phyloP scores from a whole-genome alignment of 1,140 invertebrate species.

The Tribolium madens region DNA sequence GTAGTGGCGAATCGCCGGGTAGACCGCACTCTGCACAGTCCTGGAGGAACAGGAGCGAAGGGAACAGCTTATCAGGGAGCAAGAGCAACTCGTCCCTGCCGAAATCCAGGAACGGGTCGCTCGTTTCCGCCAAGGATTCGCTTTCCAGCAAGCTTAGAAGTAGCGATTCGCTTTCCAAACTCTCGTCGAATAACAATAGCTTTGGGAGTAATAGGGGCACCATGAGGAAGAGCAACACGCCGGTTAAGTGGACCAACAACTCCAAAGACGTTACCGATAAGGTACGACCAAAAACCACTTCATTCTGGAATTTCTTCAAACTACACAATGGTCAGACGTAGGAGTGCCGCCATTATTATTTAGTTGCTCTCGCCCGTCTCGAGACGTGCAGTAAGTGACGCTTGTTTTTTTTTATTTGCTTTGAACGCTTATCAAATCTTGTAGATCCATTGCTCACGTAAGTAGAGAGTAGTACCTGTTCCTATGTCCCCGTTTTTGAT shows the following conservation, averaged over 20 bases:
- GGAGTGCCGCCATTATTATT: constrained; percentile 57
- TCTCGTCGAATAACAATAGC: constrained; percentile 48
- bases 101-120: constrained; percentile 65
- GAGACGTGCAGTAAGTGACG: constrained; percentile 61
- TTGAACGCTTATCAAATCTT: constrained; percentile 32
- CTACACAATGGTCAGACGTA: constrained; percentile 67
- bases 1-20: constrained; percentile 66
- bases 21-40: constrained; percentile 68
- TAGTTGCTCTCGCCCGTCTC: constrained; percentile 51
- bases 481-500: constrained; percentile 5
- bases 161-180: constrained; percentile 66
- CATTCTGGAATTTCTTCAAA: constrained; percentile 77
- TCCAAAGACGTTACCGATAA: constrained; percentile 65
- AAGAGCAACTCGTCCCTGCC: constrained; percentile 61
- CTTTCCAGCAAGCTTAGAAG: constrained; percentile 70
- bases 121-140: constrained; percentile 70
- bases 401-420: constrained; percentile 61
- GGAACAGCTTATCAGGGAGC: constrained; percentile 60
- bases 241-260: constrained; percentile 26
- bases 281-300: constrained; percentile 75
- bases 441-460: constrained; percentile 17
- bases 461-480: constrained; percentile 43
- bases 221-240: constrained; percentile 24
- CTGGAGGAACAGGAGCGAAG: constrained; percentile 64
- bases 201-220: constrained; percentile 49